Evolutionary conservation across 2,113 vertebrate genomes (phyloP).

Genomic region (Istiophorus platypterus): DNA sequence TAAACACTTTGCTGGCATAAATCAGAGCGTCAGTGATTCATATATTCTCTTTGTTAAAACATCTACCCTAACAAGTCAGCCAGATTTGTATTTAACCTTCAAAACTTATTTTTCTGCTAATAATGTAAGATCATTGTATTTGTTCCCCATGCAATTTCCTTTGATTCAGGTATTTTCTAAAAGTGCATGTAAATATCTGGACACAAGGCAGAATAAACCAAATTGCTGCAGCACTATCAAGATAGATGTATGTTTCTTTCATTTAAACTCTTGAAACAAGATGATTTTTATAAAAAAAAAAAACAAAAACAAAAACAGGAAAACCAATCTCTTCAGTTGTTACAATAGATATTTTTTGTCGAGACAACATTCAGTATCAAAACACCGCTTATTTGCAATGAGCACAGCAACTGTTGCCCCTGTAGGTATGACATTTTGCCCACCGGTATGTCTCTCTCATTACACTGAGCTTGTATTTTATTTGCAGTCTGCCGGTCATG

Average conservation of each 20-base stretch:
- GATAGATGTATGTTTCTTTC: neutral
- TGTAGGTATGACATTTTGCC: constrained; percentile 6
- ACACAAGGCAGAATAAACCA: neutral
- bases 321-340: neutral
- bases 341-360: neutral
- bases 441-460: constrained; percentile 36
- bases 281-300: neutral
- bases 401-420: constrained; percentile 8
- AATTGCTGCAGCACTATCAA: neutral
- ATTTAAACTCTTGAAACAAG: constrained; percentile 7
- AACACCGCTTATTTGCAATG: constrained; percentile 30
- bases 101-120: neutral
- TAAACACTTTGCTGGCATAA: constrained; percentile 24
- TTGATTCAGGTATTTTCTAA: neutral
- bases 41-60: neutral
- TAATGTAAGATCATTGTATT: neutral
- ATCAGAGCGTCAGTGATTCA: neutral
- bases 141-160: neutral
- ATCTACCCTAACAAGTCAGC: neutral
- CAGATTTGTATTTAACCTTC: neutral
- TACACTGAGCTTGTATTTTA: constrained; percentile 51
- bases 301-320: constrained; percentile 1
- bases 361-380: neutral
- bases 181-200: neutral
- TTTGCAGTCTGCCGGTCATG: constrained; percentile 52